These are phyloP conservation scores for Oxygymnocypris stewartii DNA, from an alignment of 2,113 vertebrate genomes.

Conservation along the genomic window DNA sequence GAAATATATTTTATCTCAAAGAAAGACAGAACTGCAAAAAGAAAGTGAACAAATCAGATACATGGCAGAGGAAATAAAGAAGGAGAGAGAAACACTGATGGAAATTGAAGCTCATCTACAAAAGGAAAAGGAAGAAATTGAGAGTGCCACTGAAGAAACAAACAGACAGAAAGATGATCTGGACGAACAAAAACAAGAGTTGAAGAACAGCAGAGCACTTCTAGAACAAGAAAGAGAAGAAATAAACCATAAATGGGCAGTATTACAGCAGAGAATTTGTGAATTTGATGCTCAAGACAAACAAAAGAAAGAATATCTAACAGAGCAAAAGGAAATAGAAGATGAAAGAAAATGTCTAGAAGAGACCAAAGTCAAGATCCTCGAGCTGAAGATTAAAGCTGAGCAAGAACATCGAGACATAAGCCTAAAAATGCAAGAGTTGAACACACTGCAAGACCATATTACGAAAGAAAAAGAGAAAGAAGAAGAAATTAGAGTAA, in stretches of 20 bases:
- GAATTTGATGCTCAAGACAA: neutral
- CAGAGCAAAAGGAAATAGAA: neutral
- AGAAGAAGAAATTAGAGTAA: neutral
- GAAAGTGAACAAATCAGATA: neutral
- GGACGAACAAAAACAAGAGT: neutral
- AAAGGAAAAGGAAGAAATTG: neutral
- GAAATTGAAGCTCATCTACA: neutral
- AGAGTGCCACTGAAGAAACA: neutral
- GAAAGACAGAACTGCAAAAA: slow-evolving; percentile 3
- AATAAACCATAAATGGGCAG: neutral
- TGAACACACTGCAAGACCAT: neutral
- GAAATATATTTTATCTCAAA: neutral
- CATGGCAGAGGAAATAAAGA: neutral
- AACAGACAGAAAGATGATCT: neutral
- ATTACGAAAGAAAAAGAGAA: neutral
- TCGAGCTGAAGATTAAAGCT: too few species aligned
- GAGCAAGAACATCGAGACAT: too few species aligned
- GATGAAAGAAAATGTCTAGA: neutral
- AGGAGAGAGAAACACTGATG: neutral
- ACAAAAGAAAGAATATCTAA: neutral
- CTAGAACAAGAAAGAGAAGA: neutral
- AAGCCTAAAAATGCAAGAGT: too few species aligned
- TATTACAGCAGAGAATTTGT: neutral
- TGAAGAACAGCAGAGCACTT: neutral
- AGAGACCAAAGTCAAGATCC: too few species aligned